Evolutionary conservation across 2,113 vertebrate genomes (phyloP), one percentile per base, ranked within the genome.

Genomic region (Coptodon rendalli): DNA sequence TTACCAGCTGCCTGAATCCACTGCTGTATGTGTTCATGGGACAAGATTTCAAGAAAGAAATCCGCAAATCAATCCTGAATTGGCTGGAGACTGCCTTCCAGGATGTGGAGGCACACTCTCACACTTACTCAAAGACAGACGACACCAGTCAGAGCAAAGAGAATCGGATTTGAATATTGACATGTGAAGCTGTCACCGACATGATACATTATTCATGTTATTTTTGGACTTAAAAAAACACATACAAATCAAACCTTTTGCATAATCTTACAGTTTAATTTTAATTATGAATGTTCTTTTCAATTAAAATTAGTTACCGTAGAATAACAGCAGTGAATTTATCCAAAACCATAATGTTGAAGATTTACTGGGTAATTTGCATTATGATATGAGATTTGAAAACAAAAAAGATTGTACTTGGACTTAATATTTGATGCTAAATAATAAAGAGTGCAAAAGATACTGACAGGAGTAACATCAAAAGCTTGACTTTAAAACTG

Each of bases 61-160:
- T 43, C 7, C 13, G 7, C 95, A 24, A 43, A 71, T 24, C 90
- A 48, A 97, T 97, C 56, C 92, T 96, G 71, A 92, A 95, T 56
- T 95, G 95, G 4, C 73, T 97, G 52, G 96, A 97, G 89, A 95
- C 83, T 5, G 95, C 96, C n/a, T 96, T 97, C 86, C 95, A 95
- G 48, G 96, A 97, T 17, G 96, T 97, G 40, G 91, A 88, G 19
- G 94, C 94, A 31, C 94, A 91, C 50, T 95, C 96, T 29, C 93
- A 95, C 52, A 96, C 96, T 36, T 92, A 87, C 86, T 96, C 95
- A 91, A 95, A 95, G 89, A 96, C 96, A 52, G 93, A 91, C 89
- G 57, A 95, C 45, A 94, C 90, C 59, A 94, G 84, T 83, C 95
- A 93, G 45, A 95, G 92, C 82, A 97, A 96, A 89, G 95, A 96